phyloP scores from a whole-genome alignment of 2,797 vertebrate genomes.

The Eulemur coronatus region DNA sequence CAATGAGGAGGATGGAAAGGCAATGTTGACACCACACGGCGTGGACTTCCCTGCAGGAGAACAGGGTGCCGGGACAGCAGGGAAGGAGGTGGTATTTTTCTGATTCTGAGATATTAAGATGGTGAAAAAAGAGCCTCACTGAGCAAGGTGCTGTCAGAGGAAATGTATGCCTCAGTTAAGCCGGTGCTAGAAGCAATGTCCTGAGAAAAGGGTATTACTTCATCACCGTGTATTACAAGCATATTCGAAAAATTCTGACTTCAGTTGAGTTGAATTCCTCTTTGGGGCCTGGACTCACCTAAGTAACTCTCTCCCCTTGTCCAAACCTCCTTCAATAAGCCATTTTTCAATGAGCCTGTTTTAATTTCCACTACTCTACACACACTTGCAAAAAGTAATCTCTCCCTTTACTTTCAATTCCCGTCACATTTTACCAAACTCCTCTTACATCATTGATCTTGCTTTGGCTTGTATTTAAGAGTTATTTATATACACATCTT shows the following conservation, averaged over 20 bases:
- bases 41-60: not conserved
- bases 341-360: not conserved
- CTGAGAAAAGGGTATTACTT: not conserved
- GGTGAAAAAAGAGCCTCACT: not conserved
- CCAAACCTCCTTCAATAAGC: not conserved
- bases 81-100: not conserved
- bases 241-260: not conserved
- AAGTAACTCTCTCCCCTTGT: not conserved
- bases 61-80: not conserved
- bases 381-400: not conserved
- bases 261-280: not conserved
- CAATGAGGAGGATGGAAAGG: too few species aligned
- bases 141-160: not conserved
- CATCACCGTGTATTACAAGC: not conserved
- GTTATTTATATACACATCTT: not conserved
- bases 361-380: not conserved
- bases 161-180: not conserved
- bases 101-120: not conserved
- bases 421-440: not conserved
- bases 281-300: not conserved
- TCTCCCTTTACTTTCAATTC: not conserved
- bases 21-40: rapidly evolving
- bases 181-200: not conserved
- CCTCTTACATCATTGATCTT: not conserved
- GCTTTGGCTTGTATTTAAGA: not conserved